Evolutionary conservation across 2,888 invertebrate genomes (phyloP).

Genomic region (Seira sanloemensis): DNA sequence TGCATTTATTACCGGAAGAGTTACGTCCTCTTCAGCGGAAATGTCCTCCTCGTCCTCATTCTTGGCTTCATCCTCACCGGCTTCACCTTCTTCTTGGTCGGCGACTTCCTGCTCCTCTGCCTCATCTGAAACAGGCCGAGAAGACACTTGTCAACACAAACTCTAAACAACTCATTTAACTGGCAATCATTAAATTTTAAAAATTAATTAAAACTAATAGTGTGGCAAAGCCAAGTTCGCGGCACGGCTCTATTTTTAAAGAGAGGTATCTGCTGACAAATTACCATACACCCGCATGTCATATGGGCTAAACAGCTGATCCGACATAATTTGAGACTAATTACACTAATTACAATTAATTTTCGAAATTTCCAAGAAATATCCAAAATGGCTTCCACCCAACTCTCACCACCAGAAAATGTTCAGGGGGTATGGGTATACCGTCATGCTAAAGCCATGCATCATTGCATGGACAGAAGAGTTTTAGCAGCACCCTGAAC

Average conservation of each 20-base stretch:
- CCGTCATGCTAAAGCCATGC: not conserved
- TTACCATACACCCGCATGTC: constrained; percentile 9
- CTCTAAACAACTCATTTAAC: not conserved
- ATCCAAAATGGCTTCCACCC: constrained; percentile 59
- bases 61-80: constrained; percentile 28
- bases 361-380: constrained; percentile 38
- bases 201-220: constrained; percentile 12
- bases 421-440: constrained; percentile 34
- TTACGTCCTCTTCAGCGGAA: constrained; percentile 57
- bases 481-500: constrained; percentile 51
- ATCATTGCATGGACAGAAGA: not conserved
- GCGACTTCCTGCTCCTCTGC: constrained; percentile 45
- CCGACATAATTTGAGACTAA: not conserved
- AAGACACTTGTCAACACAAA: not conserved
- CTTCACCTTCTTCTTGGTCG: constrained; percentile 48
- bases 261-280: not conserved
- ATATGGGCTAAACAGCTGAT: constrained; percentile 52
- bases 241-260: not conserved
- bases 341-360: constrained; percentile 19
- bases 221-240: not conserved
- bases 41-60: constrained; percentile 66
- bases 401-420: constrained; percentile 19
- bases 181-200: not conserved
- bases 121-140: constrained; percentile 35
- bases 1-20: constrained; percentile 58